phyloP scores from a whole-genome alignment of 2,797 vertebrate species.

The Sebastes diaconus region DNA sequence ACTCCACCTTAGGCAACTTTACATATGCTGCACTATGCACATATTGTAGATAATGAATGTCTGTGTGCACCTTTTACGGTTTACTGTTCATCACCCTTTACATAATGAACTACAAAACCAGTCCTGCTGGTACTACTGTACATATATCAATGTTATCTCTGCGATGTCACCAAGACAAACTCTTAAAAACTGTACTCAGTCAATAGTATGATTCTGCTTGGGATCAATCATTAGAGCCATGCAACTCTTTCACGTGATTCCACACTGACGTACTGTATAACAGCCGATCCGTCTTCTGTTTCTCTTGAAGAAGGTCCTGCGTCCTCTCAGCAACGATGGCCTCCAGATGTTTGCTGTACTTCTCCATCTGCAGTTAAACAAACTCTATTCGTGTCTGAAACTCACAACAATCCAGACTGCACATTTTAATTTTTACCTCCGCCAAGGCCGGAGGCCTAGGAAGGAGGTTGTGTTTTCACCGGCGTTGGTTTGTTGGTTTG shows the following conservation, averaged over 20 bases:
- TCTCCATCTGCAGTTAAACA: constrained; percentile 80
- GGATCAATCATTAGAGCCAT: not conserved
- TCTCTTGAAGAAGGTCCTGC: constrained; percentile 85
- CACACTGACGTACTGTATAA: constrained; percentile 80
- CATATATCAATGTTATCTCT: not conserved
- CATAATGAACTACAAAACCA: not conserved
- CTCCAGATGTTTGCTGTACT: constrained; percentile 87
- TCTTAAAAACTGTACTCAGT: not conserved
- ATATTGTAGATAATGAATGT: not conserved
- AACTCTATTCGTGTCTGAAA: not conserved
- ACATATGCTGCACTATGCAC: not conserved
- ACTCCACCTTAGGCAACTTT: not conserved
- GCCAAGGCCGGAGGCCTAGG: too few species aligned
- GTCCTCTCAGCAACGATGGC: constrained; percentile 83
- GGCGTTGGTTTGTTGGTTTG: too few species aligned
- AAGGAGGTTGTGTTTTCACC: too few species aligned
- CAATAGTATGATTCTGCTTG: not conserved
- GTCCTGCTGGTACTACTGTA: not conserved
- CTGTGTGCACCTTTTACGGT: not conserved
- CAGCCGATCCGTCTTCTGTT: constrained; percentile 84
- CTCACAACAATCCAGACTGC: not conserved
- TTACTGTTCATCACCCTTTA: not conserved
- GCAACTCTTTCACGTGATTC: not conserved
- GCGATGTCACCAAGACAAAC: not conserved
- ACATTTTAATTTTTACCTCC: not conserved